These are phyloP conservation scores for Rhopilema esculentum DNA, from an alignment of 30 jellyfish, hydroid and myxozoan genomes.

Conservation along the genomic window DNA sequence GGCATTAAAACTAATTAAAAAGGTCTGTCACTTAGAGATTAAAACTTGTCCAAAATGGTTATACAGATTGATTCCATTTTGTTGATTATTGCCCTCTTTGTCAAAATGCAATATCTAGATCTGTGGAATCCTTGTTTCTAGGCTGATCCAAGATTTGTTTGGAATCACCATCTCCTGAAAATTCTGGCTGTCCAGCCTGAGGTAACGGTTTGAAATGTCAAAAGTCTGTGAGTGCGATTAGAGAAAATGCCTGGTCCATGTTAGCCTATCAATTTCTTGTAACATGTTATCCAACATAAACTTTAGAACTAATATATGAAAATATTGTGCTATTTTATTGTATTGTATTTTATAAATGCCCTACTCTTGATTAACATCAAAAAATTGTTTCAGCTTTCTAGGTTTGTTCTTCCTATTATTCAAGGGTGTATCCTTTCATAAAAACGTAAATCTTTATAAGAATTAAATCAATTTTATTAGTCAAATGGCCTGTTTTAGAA, in stretches of 20 bases:
- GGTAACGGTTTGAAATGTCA: too few species aligned
- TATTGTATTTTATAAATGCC: too few species aligned
- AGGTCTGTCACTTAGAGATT: too few species aligned
- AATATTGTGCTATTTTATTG: too few species aligned
- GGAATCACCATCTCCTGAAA: constrained; percentile 86
- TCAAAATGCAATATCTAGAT: neutral
- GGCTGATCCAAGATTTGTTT: constrained; percentile 94
- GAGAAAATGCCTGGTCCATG: too few species aligned
- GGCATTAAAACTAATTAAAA: too few species aligned
- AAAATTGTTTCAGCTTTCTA: constrained; percentile 29
- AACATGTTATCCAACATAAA: constrained; percentile 87
- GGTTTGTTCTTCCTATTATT: constrained; percentile 84
- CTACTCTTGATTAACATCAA: neutral
- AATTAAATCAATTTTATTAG: too few species aligned
- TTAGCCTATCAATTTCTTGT: constrained; percentile 58
- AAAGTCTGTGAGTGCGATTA: too few species aligned
- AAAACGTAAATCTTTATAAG: neutral
- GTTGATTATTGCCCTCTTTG: neutral
- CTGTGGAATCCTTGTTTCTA: neutral
- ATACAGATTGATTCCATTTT: too few species aligned
- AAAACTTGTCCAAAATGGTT: too few species aligned
- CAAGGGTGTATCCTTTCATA: constrained; percentile 92
- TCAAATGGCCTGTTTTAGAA: too few species aligned
- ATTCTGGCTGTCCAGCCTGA: constrained; percentile 92
- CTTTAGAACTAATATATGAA: too few species aligned